Percentiles rank a stretch among this genome's conserved stretches.
Evolutionary conservation across 2,888 invertebrate genomes (phyloP).

Genomic region (Hofmannophila pseudospretella): DNA sequence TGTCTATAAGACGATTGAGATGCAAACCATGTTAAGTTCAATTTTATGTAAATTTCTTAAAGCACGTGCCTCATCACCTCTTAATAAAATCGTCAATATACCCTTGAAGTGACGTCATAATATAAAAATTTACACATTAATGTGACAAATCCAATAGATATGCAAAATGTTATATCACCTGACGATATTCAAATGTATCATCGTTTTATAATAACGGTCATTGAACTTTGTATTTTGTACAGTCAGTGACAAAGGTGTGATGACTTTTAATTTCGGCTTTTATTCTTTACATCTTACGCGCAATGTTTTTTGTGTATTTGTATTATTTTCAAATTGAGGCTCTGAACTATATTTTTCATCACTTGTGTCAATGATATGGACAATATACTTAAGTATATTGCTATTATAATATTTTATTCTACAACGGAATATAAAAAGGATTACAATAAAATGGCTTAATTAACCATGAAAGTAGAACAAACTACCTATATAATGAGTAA

Average conservation of each 20-base stretch:
- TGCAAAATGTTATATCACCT: constrained; percentile 62
- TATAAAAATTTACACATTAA: constrained; percentile 57
- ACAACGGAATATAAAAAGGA: no score
- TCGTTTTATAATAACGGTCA: constrained; percentile 50
- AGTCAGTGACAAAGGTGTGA: constrained; percentile 37
- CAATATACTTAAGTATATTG: no score
- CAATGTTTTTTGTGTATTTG: no score
- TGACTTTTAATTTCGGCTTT: constrained; percentile 2
- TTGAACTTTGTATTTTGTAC: constrained; percentile 49
- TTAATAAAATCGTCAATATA: constrained; percentile 21
- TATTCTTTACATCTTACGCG: no score
- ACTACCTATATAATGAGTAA: no score
- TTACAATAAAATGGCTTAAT: no score
- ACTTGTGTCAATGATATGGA: no score
- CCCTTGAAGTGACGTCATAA: constrained; percentile 19
- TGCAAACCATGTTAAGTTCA: constrained; percentile 19
- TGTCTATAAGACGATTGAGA: constrained; percentile 15
- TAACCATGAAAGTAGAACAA: constrained; percentile 25
- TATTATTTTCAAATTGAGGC: no score
- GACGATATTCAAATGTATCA: constrained; percentile 50
- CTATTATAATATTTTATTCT: no score
- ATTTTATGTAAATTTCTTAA: constrained; percentile 45
- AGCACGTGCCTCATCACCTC: constrained; percentile 25
- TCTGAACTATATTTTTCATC: no score
- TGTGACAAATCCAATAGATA: constrained; percentile 52